Percentiles rank a stretch among this genome's conserved stretches.
These are phyloP conservation scores for Pantherophis guttatus DNA, from an alignment of 2,113 vertebrate genomes.

Conservation along the genomic window DNA sequence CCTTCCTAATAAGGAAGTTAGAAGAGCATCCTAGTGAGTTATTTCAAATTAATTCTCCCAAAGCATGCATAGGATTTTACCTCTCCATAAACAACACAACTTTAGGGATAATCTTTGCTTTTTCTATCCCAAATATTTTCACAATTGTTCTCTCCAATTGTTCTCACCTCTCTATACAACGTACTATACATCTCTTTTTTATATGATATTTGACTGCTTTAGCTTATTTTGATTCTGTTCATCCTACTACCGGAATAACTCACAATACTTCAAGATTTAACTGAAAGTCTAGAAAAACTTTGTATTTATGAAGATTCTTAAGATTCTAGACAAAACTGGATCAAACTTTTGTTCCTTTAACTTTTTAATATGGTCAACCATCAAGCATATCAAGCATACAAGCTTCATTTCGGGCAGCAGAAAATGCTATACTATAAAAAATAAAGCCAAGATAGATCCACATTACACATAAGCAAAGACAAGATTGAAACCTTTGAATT, in stretches of 20 bases:
- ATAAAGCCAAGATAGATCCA: conserved; percentile 39
- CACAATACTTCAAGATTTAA: neutral
- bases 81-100: conserved; percentile 16
- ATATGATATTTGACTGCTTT: neutral
- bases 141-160: neutral
- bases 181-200: neutral
- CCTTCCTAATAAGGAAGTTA: neutral
- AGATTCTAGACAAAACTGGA: conserved; percentile 27
- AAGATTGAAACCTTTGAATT: conserved; percentile 53
- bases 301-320: conserved; percentile 29
- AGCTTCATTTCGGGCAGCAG: conserved; percentile 29
- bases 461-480: conserved; percentile 45
- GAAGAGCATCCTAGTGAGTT: neutral
- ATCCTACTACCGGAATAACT: neutral
- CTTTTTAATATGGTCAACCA: conserved; percentile 47
- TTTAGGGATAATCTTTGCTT: conserved; percentile 20
- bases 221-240: conserved; percentile 12
- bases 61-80: neutral
- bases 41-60: neutral
- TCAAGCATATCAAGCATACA: conserved; percentile 39
- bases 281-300: conserved; percentile 24
- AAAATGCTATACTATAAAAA: conserved; percentile 14
- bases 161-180: neutral
- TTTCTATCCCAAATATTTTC: conserved; percentile 15
- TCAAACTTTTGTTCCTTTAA: conserved; percentile 34